Base-by-base conservation (phyloP, 2,113 vertebrate species). In the Saccopteryx bilineata region DNA sequence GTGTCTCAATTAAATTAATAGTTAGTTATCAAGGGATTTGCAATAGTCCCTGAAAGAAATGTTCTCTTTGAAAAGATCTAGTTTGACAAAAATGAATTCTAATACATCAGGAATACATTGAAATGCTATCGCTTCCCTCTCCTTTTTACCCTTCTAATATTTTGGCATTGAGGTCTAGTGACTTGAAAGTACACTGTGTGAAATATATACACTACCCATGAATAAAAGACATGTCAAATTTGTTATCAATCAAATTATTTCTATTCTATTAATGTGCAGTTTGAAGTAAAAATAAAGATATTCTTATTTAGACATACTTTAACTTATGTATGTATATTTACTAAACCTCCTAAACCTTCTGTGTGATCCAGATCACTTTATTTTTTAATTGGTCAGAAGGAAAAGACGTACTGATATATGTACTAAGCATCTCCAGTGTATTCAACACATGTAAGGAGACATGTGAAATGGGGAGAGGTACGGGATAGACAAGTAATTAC, bases 221-320 rank as follows among this genome's bases (percentile, higher is more conserved):
- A 9, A 19, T 50, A 28, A 58, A 81, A 75, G 54, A n/a, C 10
- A n/a, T 76, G 15, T 68, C 9, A 78, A 31, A 60, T 72, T 39
- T 74, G 24, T 81, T 72, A 61, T 79, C 81, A 84, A n/a, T 79
- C 14, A 72, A 66, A 72, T 56, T 17, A 88, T 52, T 95, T 84
- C 50, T 80, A 19, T 65, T 83, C 24, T 24, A 31, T 39, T 6
- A 33, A 18, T 61, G 23, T 24, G 33, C 2, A 58, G 1, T 85
- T 66, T 96, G 56, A 93, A 86, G 21, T 93, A 61, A 72, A 19
- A 66, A 83, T 56, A 56, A 6, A 63, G 31, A 66, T 84, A 52
- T 19, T 88, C 48, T 80, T 46, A 46, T 74, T 92, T 87, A 65
- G 71, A 58, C 48, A 56, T n/a, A 88, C 52, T 94, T 90, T 56